Percentiles rank a stretch among this genome's conserved stretches.
Evolutionary conservation across 2,113 vertebrate genomes (phyloP).

Genomic region (Crotophaga sulcirostris): DNA sequence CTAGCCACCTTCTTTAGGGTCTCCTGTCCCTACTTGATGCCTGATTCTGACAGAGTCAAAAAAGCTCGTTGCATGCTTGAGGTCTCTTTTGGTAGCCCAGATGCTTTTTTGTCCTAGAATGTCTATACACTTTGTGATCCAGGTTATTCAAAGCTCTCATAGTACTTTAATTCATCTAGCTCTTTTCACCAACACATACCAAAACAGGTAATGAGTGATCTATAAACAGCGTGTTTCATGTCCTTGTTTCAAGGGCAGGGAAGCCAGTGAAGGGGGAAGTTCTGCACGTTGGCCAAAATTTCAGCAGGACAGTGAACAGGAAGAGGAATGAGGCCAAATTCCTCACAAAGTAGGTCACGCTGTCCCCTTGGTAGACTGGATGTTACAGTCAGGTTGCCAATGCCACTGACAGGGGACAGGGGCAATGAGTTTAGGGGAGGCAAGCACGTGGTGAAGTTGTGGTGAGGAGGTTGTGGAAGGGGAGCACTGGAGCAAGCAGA

Average conservation of each 20-base stretch:
- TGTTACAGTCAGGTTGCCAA: background rate
- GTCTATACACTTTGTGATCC: background rate
- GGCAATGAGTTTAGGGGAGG: background rate
- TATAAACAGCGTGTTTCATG: background rate
- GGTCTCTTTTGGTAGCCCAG: background rate
- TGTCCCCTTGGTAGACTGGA: background rate
- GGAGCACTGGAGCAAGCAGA: background rate
- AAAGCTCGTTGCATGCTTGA: background rate
- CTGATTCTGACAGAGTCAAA: background rate
- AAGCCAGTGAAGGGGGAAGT: background rate
- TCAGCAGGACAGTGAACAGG: slow-evolving; percentile 29
- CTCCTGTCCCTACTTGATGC: background rate
- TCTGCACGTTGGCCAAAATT: background rate
- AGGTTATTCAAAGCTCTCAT: background rate
- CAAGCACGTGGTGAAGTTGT: background rate
- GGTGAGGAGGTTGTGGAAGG: background rate
- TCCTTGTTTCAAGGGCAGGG: background rate
- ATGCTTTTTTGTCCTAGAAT: background rate
- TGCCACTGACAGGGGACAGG: background rate
- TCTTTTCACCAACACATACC: background rate
- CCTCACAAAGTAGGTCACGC: background rate
- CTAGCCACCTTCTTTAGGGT: background rate
- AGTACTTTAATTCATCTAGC: background rate
- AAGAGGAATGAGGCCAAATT: slow-evolving; percentile 54
- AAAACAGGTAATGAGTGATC: background rate